Conservation (phyloP, 2,113 vertebrate species). For the Tylochromis polylepis region DNA sequence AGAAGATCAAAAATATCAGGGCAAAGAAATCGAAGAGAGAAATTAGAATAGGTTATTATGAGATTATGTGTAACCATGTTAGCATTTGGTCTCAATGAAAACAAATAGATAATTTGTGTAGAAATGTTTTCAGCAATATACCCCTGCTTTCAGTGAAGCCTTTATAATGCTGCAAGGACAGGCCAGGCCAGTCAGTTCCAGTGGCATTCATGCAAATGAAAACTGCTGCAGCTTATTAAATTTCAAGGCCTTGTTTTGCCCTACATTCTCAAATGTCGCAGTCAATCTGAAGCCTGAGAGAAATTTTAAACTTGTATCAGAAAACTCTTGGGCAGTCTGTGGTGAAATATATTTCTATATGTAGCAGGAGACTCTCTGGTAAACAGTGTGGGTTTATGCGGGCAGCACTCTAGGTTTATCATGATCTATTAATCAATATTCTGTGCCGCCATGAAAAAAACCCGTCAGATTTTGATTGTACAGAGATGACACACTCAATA, state of each 20-base stretch:
- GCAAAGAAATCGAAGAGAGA: neutral
- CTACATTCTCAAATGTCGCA: constrained; percentile 48
- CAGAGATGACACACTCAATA: neutral
- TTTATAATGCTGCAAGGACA: constrained; percentile 5
- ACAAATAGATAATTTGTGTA: constrained; percentile 11
- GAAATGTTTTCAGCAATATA: neutral
- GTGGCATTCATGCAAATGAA: constrained; percentile 48
- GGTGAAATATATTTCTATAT: neutral
- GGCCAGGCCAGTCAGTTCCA: neutral
- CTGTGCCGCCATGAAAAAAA: constrained; percentile 10
- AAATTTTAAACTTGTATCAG: constrained; percentile 31
- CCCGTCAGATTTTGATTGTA: neutral
- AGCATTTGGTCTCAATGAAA: constrained; percentile 14
- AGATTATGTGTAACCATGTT: constrained; percentile 4
- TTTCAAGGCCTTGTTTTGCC: constrained; percentile 50
- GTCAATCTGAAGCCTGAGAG: constrained; percentile 35
- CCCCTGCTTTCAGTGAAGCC: neutral
- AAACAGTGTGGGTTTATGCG: constrained; percentile 1
- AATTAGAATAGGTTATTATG: neutral
- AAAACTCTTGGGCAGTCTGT: neutral
- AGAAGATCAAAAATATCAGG: neutral
- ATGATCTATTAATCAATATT: constrained; percentile 46
- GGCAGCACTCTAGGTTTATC: constrained; percentile 14
- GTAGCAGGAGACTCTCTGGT: constrained; percentile 4
- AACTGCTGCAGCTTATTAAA: constrained; percentile 40